Base-by-base conservation (phyloP, 2,797 vertebrate genomes). In the Hydrocynus forskahlii region DNA sequence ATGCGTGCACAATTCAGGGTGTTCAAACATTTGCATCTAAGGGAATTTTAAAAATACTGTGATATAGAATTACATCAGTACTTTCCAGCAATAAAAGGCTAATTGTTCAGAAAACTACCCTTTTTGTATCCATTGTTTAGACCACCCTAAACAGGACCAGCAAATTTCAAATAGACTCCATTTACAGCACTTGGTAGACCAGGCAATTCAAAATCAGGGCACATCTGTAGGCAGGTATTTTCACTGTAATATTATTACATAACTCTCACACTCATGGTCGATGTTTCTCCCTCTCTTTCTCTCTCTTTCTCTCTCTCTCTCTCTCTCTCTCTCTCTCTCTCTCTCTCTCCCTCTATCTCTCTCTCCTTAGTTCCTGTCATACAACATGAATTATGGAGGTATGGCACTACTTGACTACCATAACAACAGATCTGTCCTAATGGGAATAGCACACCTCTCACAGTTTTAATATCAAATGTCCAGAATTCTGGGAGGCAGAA, bases 391-490 rank as follows among this genome's bases (percentile, higher is more conserved):
- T 73, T 73, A 73, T 60, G 1, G 62, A 60, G 75, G 50, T 72
- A 78, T 73, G 74, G 86, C 86, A 90, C 87, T 93, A 90, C 92
- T 89, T 83, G 79, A 67, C 90, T 87, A 78, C 85, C 88, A 85
- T 86, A 88, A 91, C 88, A 89, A 78, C 77, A 66, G 88, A 88
- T 89, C 76, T 88, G 83, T 82, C 77, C 81, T 86, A 75, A 8
- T 59, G 72, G 88, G 79, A 85, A 84, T 91, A 89, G 84, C 60
- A 48, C 72, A 62, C 68, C 52, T 87, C 88, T 89, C 90, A 92
- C 90, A 91, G 85, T 84, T 92, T 89, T 88, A 90, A 92, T 90
- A 91, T 90, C 84, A 89, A 83, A 86, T 86, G 86, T 90, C 91
- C 13, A 59, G 57, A 45, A 74, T 74, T 78, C 69, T 67, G 69